Evolutionary conservation across 2,113 vertebrate genomes (phyloP).

Genomic region (Pelobates fuscus): DNA sequence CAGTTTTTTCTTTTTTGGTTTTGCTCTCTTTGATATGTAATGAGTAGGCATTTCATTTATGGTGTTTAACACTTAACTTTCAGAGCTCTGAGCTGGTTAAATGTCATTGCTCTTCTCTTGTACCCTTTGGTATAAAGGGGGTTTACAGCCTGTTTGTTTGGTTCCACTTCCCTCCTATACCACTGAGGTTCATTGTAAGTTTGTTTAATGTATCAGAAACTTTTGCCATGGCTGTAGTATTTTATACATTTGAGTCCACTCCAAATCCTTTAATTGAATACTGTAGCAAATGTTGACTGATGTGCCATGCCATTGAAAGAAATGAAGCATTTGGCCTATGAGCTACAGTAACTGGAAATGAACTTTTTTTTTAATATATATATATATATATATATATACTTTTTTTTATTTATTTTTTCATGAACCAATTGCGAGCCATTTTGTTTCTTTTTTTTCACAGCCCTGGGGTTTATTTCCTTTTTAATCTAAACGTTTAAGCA

Average conservation of each 20-base stretch:
- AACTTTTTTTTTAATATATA: background rate
- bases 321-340: background rate
- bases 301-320: background rate
- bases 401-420: no score
- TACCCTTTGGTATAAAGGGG: background rate
- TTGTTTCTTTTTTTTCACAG: constrained; percentile 9
- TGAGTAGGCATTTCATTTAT: constrained; percentile 2
- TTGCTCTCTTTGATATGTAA: constrained; percentile 58
- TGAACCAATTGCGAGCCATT: no score
- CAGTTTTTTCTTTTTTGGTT: constrained; percentile 71
- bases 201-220: constrained; percentile 80
- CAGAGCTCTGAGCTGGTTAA: background rate
- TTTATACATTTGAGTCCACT: constrained; percentile 9
- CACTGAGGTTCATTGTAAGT: constrained; percentile 2
- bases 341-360: constrained; percentile 9
- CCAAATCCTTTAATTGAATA: background rate
- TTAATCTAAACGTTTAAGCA: background rate
- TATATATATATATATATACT: no score
- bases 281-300: background rate
- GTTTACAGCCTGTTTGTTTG: constrained; percentile 59
- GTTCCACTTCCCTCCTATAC: constrained; percentile 55
- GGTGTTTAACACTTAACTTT: background rate
- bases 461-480: background rate
- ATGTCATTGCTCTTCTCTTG: background rate
- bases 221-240: constrained; percentile 90